phyloP scores from a whole-genome alignment of 2,797 vertebrate genomes.

The Phrynocephalus forsythii region DNA sequence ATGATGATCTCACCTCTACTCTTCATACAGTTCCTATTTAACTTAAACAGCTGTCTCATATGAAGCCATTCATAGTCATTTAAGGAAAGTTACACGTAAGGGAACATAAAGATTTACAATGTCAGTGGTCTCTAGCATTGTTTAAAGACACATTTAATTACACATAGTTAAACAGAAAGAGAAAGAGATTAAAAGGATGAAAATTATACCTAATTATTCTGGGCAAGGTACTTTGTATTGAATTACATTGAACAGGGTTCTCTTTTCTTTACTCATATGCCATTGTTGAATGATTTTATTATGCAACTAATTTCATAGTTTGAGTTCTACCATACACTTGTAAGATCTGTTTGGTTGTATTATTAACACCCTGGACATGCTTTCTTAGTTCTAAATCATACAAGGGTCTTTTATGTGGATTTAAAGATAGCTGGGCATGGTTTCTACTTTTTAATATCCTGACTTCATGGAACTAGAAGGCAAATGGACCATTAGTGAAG shows the following conservation, averaged over 20 bases:
- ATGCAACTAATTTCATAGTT: constrained; percentile 22
- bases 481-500: background rate
- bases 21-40: background rate
- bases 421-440: background rate
- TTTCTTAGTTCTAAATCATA: background rate
- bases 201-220: constrained; percentile 16
- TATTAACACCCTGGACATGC: rapidly evolving
- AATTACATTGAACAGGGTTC: background rate
- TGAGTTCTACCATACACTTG: background rate
- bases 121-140: constrained; percentile 41
- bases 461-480: background rate
- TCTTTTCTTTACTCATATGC: constrained; percentile 26
- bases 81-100: constrained; percentile 57
- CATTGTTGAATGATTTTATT: constrained; percentile 16
- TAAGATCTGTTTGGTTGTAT: background rate
- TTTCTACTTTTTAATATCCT: background rate
- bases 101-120: constrained; percentile 63
- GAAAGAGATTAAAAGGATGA: background rate
- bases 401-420: background rate
- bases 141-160: constrained; percentile 25
- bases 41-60: constrained; percentile 1
- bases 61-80: constrained; percentile 63
- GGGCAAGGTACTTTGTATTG: background rate
- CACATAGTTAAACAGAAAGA: background rate
- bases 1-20: background rate